Percentiles rank a stretch among this genome's conserved stretches.
Conservation (phyloP, 64 coral and sea anemone species). For the Pocillopora verrucosa region DNA sequence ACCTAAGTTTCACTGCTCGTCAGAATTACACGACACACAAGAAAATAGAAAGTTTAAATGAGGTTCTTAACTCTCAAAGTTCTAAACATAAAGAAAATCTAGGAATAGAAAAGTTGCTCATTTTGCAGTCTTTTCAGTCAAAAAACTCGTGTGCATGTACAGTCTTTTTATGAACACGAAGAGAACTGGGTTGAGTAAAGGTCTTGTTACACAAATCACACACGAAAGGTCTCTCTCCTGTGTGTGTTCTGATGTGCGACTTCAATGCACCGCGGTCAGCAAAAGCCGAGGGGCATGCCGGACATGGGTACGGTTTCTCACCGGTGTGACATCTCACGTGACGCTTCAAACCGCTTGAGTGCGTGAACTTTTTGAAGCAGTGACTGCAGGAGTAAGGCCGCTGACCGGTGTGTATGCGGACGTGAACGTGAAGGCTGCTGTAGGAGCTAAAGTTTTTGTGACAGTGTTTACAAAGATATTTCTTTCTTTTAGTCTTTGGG, state of each 20-base stretch:
- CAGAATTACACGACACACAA: no score
- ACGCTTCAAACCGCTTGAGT: slow-evolving; percentile 77
- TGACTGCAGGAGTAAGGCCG: slow-evolving; percentile 74
- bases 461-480: slow-evolving; percentile 71
- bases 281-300: slow-evolving; percentile 68
- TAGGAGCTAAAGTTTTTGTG: slow-evolving; percentile 72
- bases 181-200: slow-evolving; percentile 72
- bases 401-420: slow-evolving; percentile 76
- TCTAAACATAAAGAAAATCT: background rate
- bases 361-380: slow-evolving; percentile 76
- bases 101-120: slow-evolving; percentile 17
- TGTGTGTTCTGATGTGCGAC: slow-evolving; percentile 76
- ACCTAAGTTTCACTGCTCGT: background rate
- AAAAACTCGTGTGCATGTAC: slow-evolving; percentile 67
- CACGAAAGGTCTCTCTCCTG: slow-evolving; percentile 65
- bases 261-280: slow-evolving; percentile 73
- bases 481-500: slow-evolving; percentile 51
- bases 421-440: slow-evolving; percentile 76
- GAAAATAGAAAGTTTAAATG: background rate
- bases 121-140: slow-evolving; percentile 35
- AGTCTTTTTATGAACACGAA: slow-evolving; percentile 72
- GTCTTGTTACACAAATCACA: slow-evolving; percentile 73
- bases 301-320: slow-evolving; percentile 72
- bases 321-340: slow-evolving; percentile 80
- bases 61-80: background rate